Evolutionary conservation across 1,140 invertebrate species (phyloP), one percentile per base, ranked within the genome.

Genomic region (Drosophila ficusphila): DNA sequence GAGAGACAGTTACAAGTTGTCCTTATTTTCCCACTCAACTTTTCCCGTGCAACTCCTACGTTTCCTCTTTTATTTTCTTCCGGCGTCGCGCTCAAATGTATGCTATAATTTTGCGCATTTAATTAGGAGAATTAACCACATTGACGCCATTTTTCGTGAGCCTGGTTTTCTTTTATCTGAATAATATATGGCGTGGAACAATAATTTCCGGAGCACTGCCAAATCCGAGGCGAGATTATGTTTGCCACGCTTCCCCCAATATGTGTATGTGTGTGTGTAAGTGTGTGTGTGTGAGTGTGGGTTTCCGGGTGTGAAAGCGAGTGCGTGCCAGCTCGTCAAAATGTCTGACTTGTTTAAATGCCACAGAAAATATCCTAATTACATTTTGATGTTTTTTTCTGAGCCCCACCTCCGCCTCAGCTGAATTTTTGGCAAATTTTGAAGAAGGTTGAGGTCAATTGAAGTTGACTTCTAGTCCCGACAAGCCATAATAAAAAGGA

Each of bases 331-430:
- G 39, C 39, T 27, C 62, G 69, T 72, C 33, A 72, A 52, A 51
- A 4, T 41, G 31, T 46, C 56, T 48, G 68, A 61, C 68, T 62
- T 72, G 54, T 71, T 72, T 41, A 72, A 72, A 72, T 52, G 54
- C 68, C 69, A 18, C 47, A 52, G 58, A 57, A 70, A 54, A 57
- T 48, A 25, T 52, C 31, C 69, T 72, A 72, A 72, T 72, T 62
- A 72, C 68, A 47, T 72, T 72, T 73, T 47, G 27, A 48, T 73
- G 68, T 53, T 51, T 46, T 41, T 12, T 16, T 29, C 21, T 27
- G n/a, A 6, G 21, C 25, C 21, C 9, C 21, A n/a, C 16, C 9
- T 14, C 4, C 11, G 5, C n/a, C n/a, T n/a, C n/a, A 11, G 25
- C 6, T 4, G 4, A 18, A 21, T 14, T 31, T 38, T 36, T 64